These are phyloP conservation scores for Polyommatus iphigenia DNA, from an alignment of 2,888 invertebrate species.

Conservation along the genomic window DNA sequence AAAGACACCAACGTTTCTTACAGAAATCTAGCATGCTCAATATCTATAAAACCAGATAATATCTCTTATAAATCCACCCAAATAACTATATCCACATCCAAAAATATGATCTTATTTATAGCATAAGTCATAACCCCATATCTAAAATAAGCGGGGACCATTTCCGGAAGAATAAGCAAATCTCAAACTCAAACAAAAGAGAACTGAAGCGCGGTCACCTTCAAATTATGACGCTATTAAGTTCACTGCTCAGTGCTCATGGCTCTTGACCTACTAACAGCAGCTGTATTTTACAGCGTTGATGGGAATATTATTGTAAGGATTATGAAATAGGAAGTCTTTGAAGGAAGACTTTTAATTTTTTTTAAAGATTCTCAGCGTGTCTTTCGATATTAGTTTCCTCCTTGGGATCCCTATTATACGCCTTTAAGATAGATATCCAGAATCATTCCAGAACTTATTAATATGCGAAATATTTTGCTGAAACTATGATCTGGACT, in stretches of 20 bases:
- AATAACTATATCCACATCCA: not conserved
- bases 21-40: no score
- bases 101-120: not conserved
- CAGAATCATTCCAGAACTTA: no score
- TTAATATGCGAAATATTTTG: no score
- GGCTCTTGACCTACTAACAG: constrained; percentile 31
- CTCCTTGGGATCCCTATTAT: no score
- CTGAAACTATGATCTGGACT: no score
- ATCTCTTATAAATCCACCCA: not conserved
- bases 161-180: constrained; percentile 24
- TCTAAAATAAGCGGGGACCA: not conserved
- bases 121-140: not conserved
- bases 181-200: constrained; percentile 6
- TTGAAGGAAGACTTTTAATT: not conserved
- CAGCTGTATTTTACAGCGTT: constrained; percentile 20
- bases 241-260: constrained; percentile 21
- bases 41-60: not conserved
- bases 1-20: no score
- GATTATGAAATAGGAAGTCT: not conserved
- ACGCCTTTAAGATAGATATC: no score
- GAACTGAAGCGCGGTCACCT: constrained; percentile 26
- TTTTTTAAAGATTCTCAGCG: no score
- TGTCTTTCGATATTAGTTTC: no score
- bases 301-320: constrained; percentile 4
- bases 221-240: constrained; percentile 32